A percentile compares a stretch with the other conserved stretches of the same genome.
Conservation (phyloP, 2,797 vertebrate species). For the Margarornis squamiger region DNA sequence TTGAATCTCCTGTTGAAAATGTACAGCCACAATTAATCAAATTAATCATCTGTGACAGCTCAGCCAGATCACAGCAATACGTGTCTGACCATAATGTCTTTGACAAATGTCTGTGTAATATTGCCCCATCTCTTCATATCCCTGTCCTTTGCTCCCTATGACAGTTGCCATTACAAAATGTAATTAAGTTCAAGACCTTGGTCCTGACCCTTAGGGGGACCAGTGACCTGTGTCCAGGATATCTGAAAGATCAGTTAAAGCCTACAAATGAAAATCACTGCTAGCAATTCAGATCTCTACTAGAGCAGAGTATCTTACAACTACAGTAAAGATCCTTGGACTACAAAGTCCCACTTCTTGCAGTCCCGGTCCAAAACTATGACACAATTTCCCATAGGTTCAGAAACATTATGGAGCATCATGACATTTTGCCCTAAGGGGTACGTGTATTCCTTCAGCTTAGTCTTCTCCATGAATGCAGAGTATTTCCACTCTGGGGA, state of each 20-base stretch:
- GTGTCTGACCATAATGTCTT: neutral
- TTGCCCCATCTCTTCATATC: neutral
- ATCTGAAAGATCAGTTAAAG: neutral
- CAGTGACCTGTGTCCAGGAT: neutral
- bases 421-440: neutral
- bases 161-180: neutral
- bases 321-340: neutral
- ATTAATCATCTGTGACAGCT: neutral
- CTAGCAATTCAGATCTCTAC: neutral
- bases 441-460: neutral
- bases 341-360: neutral
- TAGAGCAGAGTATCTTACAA: neutral
- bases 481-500: neutral
- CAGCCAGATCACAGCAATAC: accelerated
- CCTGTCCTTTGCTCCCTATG: neutral
- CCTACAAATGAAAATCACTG: neutral
- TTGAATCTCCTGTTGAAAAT: neutral
- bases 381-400: neutral
- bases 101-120: neutral
- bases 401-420: neutral
- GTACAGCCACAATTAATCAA: neutral
- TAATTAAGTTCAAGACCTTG: neutral
- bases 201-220: neutral
- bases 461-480: neutral
- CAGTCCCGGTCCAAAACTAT: neutral